Evolutionary conservation across 1,140 invertebrate genomes (phyloP).

Genomic region (Drosophila truncata): DNA sequence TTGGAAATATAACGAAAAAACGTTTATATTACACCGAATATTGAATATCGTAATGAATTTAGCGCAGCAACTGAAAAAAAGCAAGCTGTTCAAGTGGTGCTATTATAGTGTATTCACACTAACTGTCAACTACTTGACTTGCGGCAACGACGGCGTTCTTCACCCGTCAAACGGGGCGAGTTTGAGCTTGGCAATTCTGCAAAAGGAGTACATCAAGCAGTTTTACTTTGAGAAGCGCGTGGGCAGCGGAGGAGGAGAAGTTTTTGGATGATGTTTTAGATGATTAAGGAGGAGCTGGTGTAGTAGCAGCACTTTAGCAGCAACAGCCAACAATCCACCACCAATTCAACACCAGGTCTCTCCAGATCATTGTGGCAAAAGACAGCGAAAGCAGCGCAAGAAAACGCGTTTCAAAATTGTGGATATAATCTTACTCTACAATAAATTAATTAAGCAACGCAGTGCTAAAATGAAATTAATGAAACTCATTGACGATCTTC

Average conservation of each 20-base stretch:
- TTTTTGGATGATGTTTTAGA: conserved; percentile 40
- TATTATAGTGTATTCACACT: conserved; percentile 22
- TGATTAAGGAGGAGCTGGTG: conserved; percentile 49
- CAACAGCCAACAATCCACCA: background rate
- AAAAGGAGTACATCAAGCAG: conserved; percentile 75
- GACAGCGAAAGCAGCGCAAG: conserved; percentile 26
- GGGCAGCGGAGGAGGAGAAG: conserved; percentile 65
- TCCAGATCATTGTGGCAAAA: background rate
- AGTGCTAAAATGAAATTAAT: conserved; percentile 29
- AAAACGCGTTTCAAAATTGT: conserved; percentile 30
- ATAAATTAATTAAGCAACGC: background rate
- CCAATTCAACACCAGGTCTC: background rate
- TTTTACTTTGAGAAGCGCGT: conserved; percentile 78
- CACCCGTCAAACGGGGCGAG: conserved; percentile 6
- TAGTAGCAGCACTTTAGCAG: background rate
- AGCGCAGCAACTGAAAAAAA: conserved; percentile 65
- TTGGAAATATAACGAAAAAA: background rate
- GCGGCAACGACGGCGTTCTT: background rate
- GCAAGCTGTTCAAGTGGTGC: conserved; percentile 58
- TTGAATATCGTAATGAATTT: conserved; percentile 74
- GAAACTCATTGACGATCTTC: background rate
- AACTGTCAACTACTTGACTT: conserved; percentile 13
- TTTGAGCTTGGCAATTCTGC: conserved; percentile 55
- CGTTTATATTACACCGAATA: conserved; percentile 4
- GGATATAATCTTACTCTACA: background rate